phyloP scores from a whole-genome alignment of 2,113 vertebrate genomes.

The Bagarius yarrelli region DNA sequence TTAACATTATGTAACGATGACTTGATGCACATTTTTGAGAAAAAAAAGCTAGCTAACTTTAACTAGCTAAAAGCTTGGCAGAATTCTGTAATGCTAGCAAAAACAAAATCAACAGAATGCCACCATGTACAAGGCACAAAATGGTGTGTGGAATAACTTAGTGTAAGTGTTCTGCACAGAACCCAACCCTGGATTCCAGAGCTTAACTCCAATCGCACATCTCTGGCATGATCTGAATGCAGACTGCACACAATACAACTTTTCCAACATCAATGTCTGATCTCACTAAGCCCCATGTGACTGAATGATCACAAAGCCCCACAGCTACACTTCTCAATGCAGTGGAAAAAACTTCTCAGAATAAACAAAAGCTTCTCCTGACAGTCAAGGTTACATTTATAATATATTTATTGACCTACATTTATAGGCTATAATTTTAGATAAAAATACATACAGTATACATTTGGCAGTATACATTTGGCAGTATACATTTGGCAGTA shows the following conservation, averaged over 20 bases:
- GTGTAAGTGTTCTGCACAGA: too few relatives aligned
- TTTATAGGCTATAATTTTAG: too few relatives aligned
- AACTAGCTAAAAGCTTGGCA: background rate
- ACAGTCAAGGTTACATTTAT: background rate
- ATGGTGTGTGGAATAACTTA: background rate
- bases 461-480: too few relatives aligned
- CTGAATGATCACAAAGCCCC: background rate
- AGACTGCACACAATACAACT: too few relatives aligned
- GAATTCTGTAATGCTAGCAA: background rate
- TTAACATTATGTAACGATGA: too few relatives aligned
- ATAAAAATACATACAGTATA: too few relatives aligned
- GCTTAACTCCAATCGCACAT: too few relatives aligned
- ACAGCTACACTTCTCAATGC: background rate
- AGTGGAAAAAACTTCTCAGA: background rate
- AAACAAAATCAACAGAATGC: background rate
- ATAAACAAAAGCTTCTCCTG: background rate
- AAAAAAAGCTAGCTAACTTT: background rate
- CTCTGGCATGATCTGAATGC: too few relatives aligned
- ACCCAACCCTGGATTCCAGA: too few relatives aligned
- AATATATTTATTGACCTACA: too few relatives aligned
- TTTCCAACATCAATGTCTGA: background rate
- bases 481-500: too few relatives aligned
- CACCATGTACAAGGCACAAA: background rate
- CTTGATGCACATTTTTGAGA: too few relatives aligned
- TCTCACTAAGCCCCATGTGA: background rate